A percentile compares a stretch with the other conserved stretches of the same genome.
These are phyloP conservation scores for Herpetotheres cachinnans DNA, from an alignment of 2,113 vertebrate species.

Conservation along the genomic window DNA sequence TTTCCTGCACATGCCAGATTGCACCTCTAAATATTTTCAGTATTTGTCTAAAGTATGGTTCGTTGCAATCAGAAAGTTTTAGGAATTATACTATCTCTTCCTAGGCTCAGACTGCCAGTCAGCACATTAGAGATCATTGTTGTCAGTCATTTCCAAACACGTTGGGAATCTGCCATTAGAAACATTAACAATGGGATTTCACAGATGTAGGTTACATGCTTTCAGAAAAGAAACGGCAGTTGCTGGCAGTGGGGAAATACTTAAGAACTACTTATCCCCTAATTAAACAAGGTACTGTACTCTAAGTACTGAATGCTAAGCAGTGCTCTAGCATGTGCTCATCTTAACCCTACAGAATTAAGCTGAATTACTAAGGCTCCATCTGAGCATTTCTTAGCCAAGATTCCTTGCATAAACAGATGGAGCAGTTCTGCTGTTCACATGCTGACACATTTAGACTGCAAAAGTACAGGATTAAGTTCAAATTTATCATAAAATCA, in stretches of 20 bases:
- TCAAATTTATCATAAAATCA: slow-evolving; percentile 50
- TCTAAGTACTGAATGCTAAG: background rate
- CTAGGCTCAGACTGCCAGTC: background rate
- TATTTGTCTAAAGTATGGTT: background rate
- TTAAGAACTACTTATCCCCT: slow-evolving; percentile 39
- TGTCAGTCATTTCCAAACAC: slow-evolving; percentile 37
- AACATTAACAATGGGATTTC: slow-evolving; percentile 35
- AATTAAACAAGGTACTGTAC: slow-evolving; percentile 19
- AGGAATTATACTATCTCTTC: background rate
- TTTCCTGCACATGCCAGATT: background rate
- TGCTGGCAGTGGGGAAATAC: background rate
- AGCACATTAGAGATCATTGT: background rate
- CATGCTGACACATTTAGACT: background rate
- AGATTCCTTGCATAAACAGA: slow-evolving; percentile 37
- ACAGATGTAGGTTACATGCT: background rate
- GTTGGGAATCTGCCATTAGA: slow-evolving; percentile 24
- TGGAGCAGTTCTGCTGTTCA: slow-evolving; percentile 8
- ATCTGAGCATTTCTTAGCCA: slow-evolving; percentile 31
- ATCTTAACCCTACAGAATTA: slow-evolving; percentile 18
- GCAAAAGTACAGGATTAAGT: slow-evolving; percentile 37
- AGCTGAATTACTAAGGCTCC: background rate
- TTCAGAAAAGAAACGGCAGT: background rate
- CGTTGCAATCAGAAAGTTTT: background rate
- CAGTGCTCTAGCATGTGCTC: background rate
- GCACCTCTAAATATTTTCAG: background rate